Base-by-base conservation (phyloP, 2,113 vertebrate genomes). In the Stigmatopora argus region DNA sequence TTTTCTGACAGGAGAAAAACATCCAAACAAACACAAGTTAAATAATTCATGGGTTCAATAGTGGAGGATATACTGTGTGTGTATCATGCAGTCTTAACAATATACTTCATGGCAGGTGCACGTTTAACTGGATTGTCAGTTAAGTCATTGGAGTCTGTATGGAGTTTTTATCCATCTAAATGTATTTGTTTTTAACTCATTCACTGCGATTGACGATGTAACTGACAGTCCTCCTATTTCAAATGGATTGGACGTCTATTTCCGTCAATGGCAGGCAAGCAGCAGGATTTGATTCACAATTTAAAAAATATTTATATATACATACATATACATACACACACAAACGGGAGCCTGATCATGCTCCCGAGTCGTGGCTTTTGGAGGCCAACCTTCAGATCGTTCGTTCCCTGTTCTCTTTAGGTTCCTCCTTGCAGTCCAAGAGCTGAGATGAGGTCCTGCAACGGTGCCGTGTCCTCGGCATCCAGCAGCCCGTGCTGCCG, bases 401-500 rank as follows among this genome's bases (percentile, higher is more conserved):
- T 31, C 13, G 34, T 66, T 66, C n/a, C 66, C 51, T 66, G 62
- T 19, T 26, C 17, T 31, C 26, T 31, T 31, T 31, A 62, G 62
- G 61, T 67, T 63, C 63, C 65, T 67, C n/a, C 23, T 41, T 78
- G 60, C 56, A 45, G 71, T 65, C 61, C 62, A 57, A 93, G 83
- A 66, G 86, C 83, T 1, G 62, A 59, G 75, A 92, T 90, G 64
- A 93, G 87, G 77, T 93, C 91, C 74, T 88, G 87, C 64, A 93
- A 78, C 0, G 90, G 85, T 34, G 87, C 85, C 0, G 77, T 91
- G 78, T 93, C 90, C 31, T 88, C 87, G 0, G 84, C 78, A 12
- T 92, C 91, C 73, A 93, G 79, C 72, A 93, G 86, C 7, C 69
- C 65, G 44, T 93, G 91, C 69, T 90, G 87, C 68, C 69, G 84